These are phyloP conservation scores for Perodicticus potto DNA, from an alignment of 2,797 vertebrate genomes.

Conservation along the genomic window DNA sequence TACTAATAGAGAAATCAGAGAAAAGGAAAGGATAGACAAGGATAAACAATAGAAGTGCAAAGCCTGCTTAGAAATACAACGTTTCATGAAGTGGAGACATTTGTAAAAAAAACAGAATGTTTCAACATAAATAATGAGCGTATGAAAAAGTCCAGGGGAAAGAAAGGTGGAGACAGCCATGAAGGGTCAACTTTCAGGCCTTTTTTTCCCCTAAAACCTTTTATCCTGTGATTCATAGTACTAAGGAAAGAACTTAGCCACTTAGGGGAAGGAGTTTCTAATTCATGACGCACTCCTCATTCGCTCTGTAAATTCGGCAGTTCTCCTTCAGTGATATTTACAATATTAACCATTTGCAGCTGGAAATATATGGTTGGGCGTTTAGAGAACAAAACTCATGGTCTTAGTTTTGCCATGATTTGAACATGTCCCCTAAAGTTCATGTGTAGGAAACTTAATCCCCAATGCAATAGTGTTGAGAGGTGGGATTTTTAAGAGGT, in stretches of 20 bases:
- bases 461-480: not conserved
- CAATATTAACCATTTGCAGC: not conserved
- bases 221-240: constrained; percentile 24
- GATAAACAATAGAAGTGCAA: not conserved
- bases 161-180: not conserved
- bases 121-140: not conserved
- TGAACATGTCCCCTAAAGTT: not conserved
- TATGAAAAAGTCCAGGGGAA: not conserved
- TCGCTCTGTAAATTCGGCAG: not conserved
- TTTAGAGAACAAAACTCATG: not conserved
- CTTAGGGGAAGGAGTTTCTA: not conserved
- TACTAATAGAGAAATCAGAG: not conserved
- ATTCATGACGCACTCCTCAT: not conserved
- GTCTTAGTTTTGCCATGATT: not conserved
- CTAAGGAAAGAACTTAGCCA: not conserved
- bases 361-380: not conserved
- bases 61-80: not conserved
- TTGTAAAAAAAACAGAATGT: not conserved
- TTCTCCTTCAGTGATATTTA: not conserved
- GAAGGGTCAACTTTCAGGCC: not conserved
- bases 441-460: not conserved
- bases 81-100: not conserved
- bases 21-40: not conserved
- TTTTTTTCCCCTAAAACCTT: constrained; percentile 46
- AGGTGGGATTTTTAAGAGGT: not conserved